These are phyloP conservation scores for Tinamus guttatus DNA, from an alignment of 2,113 vertebrate genomes.

Conservation along the genomic window DNA sequence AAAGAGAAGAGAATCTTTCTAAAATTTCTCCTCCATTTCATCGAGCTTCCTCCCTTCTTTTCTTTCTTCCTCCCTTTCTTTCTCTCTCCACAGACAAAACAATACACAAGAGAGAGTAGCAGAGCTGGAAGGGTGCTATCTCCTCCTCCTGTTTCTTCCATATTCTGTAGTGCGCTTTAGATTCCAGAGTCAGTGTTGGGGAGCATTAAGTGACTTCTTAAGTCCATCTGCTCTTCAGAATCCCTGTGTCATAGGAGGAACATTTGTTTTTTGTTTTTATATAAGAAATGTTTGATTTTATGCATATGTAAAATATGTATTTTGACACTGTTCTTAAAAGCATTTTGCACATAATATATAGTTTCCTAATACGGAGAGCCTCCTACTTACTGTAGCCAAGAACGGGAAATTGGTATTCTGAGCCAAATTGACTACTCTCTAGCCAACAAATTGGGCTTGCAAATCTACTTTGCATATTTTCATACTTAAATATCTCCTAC, in stretches of 20 bases:
- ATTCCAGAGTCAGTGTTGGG: background rate
- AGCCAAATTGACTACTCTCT: background rate
- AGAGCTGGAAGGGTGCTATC: background rate
- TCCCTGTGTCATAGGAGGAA: background rate
- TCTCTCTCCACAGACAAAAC: background rate
- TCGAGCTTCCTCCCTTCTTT: background rate
- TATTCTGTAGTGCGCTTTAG: background rate
- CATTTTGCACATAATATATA: background rate
- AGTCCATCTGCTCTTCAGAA: background rate
- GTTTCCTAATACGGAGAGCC: background rate
- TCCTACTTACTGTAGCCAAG: background rate
- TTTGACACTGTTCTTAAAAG: background rate
- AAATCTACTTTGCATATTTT: background rate
- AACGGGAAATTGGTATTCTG: background rate
- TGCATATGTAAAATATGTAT: background rate
- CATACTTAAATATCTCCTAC: background rate
- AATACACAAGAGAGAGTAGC: background rate
- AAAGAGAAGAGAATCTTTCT: conserved; percentile 39
- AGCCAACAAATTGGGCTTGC: background rate
- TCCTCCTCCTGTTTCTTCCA: background rate
- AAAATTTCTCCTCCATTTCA: conserved; percentile 4
- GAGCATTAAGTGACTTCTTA: background rate
- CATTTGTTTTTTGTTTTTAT: background rate
- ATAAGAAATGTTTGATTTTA: background rate
- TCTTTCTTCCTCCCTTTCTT: background rate